A percentile compares a stretch with the other conserved stretches of the same genome.
Evolutionary conservation across 2,888 invertebrate species (phyloP).

Genomic region (Stenchaetothrips biformis): DNA sequence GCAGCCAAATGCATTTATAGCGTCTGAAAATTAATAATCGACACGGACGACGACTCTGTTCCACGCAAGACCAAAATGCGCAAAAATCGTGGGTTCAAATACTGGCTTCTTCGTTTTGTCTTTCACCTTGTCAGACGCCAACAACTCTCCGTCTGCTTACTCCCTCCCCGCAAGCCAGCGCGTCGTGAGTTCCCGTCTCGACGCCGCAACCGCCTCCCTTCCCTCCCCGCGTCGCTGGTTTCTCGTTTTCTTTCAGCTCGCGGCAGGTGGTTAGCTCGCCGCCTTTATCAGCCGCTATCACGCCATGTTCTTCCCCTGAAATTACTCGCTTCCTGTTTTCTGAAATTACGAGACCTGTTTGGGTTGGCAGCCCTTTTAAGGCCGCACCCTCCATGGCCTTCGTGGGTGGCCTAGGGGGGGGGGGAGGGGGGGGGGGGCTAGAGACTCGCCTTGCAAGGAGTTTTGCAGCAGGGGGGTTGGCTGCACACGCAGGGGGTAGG

Average conservation of each 20-base stretch:
- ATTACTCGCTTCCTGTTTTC: conserved; percentile 24
- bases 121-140: too few relatives aligned
- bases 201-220: not conserved
- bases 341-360: conserved; percentile 25
- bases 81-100: too few relatives aligned
- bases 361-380: conserved; percentile 19
- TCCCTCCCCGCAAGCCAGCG: too few relatives aligned
- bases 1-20: too few relatives aligned
- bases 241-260: not conserved
- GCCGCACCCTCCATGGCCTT: not conserved
- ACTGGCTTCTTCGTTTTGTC: too few relatives aligned
- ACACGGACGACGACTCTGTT: too few relatives aligned
- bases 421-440: too few relatives aligned
- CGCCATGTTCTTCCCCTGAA: conserved; percentile 12
- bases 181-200: not conserved
- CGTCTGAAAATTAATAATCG: too few relatives aligned
- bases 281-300: conserved; percentile 10
- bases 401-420: conserved; percentile 5
- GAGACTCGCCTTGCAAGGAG: too few relatives aligned
- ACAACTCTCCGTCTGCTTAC: too few relatives aligned
- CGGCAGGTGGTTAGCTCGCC: conserved; percentile 14
- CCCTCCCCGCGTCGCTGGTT: not conserved
- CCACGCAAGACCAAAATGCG: too few relatives aligned
- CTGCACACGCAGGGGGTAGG: not conserved
- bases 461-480: too few relatives aligned